Base-by-base conservation (phyloP, 2,888 invertebrate genomes). In the Helleia helle region DNA sequence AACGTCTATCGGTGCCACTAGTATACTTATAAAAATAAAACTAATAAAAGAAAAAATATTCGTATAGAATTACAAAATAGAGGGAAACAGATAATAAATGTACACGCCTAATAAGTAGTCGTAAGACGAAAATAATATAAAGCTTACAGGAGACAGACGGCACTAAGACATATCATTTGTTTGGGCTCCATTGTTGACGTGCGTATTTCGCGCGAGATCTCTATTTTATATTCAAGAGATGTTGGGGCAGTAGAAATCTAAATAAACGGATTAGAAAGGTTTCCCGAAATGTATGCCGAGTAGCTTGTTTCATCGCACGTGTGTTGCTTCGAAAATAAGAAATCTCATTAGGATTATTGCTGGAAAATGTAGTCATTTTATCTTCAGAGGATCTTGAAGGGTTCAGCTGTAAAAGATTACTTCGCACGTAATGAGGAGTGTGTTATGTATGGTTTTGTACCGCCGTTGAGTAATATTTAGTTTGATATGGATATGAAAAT, bases 231-330 rank as follows among this genome's bases (percentile, higher is more conserved):
- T 55, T 55, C 55, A 49, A 36, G 45, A 36, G 36, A 38, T 36
- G 46, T 43, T 36, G 28, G 51, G 44, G 41, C 41, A 45, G 39
- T 40, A 34, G 48, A 50, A 48, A 52, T 53, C 52, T 55, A 52
- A 53, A 55, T 55, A 55, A 55, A 55, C 50, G 55, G 52, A 53
- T 55, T 53, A 53, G 50, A 47, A 46, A 47, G 53, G 52, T 50
- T 47, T 38, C 14, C 40, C 31, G 46, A 50, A 49, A 51, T 47
- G 47, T 49, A 48, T 50, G 53, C 50, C 45, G 50, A 47, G 46
- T 47, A 28, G 49, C 49, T 47, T 52, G 49, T 52, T 48, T 40
- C 40, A 41, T 48, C 42, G 52, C 50, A 51, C 52, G 52, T 52
- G 49, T 44, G 44, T 31, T 48, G 49, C 39, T 47, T 51, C 34